phyloP scores from a whole-genome alignment of 1,140 invertebrate species.

The Ceratitis capitata region DNA sequence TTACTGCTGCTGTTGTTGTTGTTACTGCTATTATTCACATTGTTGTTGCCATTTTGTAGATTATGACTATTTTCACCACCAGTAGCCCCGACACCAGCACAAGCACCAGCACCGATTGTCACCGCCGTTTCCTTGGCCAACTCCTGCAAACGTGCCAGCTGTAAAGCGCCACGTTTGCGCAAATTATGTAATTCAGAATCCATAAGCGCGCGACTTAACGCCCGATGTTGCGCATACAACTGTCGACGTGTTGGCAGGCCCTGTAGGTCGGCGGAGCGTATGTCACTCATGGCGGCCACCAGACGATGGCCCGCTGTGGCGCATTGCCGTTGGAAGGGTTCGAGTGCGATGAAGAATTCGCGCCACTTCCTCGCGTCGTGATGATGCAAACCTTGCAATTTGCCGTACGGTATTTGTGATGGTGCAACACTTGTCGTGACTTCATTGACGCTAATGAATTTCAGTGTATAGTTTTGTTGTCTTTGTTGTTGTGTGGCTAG shows the following conservation, averaged over 20 bases:
- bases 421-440: slow-evolving; percentile 65
- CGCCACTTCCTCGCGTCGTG: slow-evolving; percentile 73
- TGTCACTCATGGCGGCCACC: slow-evolving; percentile 67
- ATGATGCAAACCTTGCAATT: slow-evolving; percentile 67
- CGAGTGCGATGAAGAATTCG: slow-evolving; percentile 71
- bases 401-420: slow-evolving; percentile 63
- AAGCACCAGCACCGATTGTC: neutral
- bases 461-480: slow-evolving; percentile 54
- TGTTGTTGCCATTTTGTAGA: slow-evolving; percentile 41
- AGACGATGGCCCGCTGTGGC: slow-evolving; percentile 67
- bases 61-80: slow-evolving; percentile 26
- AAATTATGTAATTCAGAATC: slow-evolving; percentile 68
- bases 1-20: slow-evolving; percentile 35
- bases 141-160: slow-evolving; percentile 67
- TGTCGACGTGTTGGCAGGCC: slow-evolving; percentile 67
- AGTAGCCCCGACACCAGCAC: neutral
- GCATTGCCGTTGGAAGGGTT: slow-evolving; percentile 68
- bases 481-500: neutral
- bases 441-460: slow-evolving; percentile 65
- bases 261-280: slow-evolving; percentile 66
- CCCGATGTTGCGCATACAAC: slow-evolving; percentile 67
- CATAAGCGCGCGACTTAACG: slow-evolving; percentile 67
- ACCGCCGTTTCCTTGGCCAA: slow-evolving; percentile 58
- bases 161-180: slow-evolving; percentile 66
- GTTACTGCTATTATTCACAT: slow-evolving; percentile 35